phyloP scores from a whole-genome alignment of 2,797 vertebrate genomes.

The Scolopax bukidnonensis region DNA sequence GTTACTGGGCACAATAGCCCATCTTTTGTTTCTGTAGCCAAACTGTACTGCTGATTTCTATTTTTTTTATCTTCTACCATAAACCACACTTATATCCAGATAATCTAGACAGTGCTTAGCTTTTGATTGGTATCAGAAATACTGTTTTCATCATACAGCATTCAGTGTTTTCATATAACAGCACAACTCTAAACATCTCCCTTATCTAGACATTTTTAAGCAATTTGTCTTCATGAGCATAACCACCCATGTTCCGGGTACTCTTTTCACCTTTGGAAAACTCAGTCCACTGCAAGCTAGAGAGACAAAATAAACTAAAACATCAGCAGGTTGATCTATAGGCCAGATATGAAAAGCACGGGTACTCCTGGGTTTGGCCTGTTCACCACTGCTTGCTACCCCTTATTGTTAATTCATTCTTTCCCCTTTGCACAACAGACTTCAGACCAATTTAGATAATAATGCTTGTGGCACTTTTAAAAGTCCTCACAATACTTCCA shows the following conservation, averaged over 20 bases:
- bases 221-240: neutral
- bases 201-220: neutral
- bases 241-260: neutral
- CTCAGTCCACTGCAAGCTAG: neutral
- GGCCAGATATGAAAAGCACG: neutral
- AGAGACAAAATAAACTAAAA: neutral
- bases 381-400: neutral
- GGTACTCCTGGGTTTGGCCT: neutral
- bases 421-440: neutral
- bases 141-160: neutral
- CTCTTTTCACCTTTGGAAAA: neutral
- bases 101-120: neutral
- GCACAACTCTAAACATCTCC: neutral
- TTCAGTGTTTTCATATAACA: neutral
- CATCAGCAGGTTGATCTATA: neutral
- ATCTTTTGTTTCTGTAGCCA: neutral
- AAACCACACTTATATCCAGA: neutral
- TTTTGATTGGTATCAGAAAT: neutral
- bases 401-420: accelerated
- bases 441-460: neutral
- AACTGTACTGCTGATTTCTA: neutral
- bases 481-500: neutral
- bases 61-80: neutral
- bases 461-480: neutral
- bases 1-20: neutral